phyloP scores from a whole-genome alignment of 2,888 invertebrate genomes.

The Glaucopsyche alexis region DNA sequence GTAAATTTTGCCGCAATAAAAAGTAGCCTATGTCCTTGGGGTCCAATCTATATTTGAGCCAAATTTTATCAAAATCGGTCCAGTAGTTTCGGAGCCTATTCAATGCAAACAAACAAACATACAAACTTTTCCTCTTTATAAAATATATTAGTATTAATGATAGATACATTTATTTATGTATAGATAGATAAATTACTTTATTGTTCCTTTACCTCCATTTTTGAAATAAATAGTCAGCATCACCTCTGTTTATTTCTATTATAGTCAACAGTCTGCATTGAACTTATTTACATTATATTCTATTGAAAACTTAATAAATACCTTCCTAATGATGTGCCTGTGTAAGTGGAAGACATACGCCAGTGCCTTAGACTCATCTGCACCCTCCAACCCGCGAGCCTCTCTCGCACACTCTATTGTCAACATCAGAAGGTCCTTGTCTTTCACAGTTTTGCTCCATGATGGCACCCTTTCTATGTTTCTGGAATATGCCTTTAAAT shows the following conservation, averaged over 20 bases:
- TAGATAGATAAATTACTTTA: background rate
- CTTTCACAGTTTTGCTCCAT: slow-evolving; percentile 57
- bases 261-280: background rate
- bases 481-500: slow-evolving; percentile 47
- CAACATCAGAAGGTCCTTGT: slow-evolving; percentile 50
- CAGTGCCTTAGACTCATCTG: slow-evolving; percentile 56
- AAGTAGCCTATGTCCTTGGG: no score
- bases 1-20: no score
- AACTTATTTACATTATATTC: background rate
- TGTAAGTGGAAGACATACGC: slow-evolving; percentile 66
- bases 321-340: slow-evolving; percentile 52
- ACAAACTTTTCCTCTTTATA: no score
- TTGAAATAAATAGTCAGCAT: no score
- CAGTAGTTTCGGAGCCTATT: no score
- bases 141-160: no score
- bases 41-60: no score
- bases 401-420: slow-evolving; percentile 60
- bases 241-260: no score
- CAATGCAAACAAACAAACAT: no score
- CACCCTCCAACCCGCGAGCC: slow-evolving; percentile 47
- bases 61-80: no score
- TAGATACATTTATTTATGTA: no score
- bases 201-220: no score
- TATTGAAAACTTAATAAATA: slow-evolving; percentile 36
- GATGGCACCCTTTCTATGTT: slow-evolving; percentile 62